Conservation (phyloP, 1,140 invertebrate genomes). For the Sycobia sp. region DNA sequence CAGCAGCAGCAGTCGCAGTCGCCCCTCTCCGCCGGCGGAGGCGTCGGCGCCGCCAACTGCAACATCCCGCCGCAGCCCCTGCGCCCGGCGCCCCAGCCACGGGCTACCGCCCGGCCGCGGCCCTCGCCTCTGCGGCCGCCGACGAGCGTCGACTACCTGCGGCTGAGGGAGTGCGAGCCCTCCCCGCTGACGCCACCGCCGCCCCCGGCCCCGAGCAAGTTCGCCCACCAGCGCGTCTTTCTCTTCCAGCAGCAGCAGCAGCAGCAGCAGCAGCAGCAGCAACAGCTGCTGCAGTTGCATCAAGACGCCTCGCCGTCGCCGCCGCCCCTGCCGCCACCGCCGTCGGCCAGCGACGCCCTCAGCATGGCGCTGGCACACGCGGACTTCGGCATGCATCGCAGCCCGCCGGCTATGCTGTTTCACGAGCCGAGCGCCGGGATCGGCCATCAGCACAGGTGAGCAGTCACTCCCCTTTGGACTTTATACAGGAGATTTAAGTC, state of each 20-base stretch:
- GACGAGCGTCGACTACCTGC: conserved; percentile 47
- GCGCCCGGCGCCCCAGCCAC: conserved; percentile 60
- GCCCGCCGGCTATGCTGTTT: neutral
- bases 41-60: no score
- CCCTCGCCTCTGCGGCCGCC: conserved; percentile 52
- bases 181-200: conserved; percentile 50
- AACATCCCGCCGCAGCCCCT: conserved; percentile 65
- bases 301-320: conserved; percentile 15
- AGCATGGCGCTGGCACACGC: neutral
- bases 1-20: conserved; percentile 61
- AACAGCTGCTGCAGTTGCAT: neutral
- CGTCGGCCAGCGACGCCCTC: neutral
- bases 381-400: neutral
- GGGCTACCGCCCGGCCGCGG: conserved; percentile 51
- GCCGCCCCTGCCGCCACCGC: conserved; percentile 24
- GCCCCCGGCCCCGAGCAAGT: conserved; percentile 35
- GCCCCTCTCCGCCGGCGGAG: no score
- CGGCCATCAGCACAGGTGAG: neutral
- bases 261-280: no score
- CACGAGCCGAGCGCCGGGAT: neutral
- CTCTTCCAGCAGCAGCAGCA: conserved; percentile 12
- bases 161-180: conserved; percentile 47
- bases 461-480: no score
- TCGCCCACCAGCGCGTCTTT: neutral
- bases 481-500: no score